phyloP scores from a whole-genome alignment of 1,140 invertebrate genomes.

The Chironomus striatipennis region DNA sequence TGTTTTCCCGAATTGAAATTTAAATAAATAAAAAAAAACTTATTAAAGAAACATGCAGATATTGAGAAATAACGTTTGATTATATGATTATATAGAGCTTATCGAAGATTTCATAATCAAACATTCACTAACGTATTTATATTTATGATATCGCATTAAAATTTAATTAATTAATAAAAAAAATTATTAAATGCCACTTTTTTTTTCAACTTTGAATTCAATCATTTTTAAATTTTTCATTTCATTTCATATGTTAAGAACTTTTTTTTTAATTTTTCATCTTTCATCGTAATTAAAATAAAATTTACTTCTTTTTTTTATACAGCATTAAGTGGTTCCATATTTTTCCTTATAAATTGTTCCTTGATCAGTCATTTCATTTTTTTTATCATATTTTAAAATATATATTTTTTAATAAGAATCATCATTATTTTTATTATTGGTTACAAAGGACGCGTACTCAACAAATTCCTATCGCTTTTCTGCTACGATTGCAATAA shows the following conservation, averaged over 20 bases:
- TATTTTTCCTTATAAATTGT: not conserved
- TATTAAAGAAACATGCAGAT: too few relatives aligned
- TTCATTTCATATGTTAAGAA: not conserved
- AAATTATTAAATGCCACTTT: slow-evolving; percentile 7
- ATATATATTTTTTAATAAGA: not conserved
- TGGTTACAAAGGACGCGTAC: slow-evolving; percentile 2
- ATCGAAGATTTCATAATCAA: not conserved
- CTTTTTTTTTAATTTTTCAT: not conserved
- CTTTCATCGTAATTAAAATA: not conserved
- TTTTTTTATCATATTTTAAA: not conserved
- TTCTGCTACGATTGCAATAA: not conserved
- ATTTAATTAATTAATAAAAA: not conserved
- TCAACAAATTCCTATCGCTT: slow-evolving; percentile 7
- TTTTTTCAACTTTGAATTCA: slow-evolving; percentile 2
- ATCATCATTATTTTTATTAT: not conserved
- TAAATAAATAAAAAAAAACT: not conserved
- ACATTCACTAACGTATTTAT: slow-evolving; percentile 8
- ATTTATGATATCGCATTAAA: too few relatives aligned
- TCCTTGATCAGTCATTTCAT: not conserved
- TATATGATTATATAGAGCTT: slow-evolving; percentile 1
- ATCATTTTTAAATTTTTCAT: not conserved
- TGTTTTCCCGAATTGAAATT: not conserved
- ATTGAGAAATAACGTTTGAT: too few relatives aligned
- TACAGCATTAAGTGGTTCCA: slow-evolving; percentile 6
- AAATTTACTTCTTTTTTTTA: not conserved